Percentiles rank a stretch among this genome's conserved stretches.
Evolutionary conservation across 2,888 invertebrate species (phyloP).

Genomic region (Alsophila aescularia): DNA sequence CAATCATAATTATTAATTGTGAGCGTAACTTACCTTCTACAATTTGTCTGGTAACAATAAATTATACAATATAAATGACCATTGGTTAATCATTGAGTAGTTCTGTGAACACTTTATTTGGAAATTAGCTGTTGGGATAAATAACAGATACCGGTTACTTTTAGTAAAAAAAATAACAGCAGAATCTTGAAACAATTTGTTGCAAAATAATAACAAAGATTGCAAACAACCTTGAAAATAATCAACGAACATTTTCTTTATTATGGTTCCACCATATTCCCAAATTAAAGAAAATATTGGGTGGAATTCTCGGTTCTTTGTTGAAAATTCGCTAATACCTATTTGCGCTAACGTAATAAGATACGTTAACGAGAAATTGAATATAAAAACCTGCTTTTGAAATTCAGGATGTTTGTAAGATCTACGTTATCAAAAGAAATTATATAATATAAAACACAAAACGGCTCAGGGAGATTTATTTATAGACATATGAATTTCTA

Average conservation of each 20-base stretch:
- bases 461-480: too few relatives aligned
- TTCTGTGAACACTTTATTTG: too few relatives aligned
- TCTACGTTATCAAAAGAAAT: constrained; percentile 21
- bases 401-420: constrained; percentile 24
- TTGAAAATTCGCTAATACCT: constrained; percentile 25
- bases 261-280: constrained; percentile 19
- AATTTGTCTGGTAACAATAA: too few relatives aligned
- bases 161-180: too few relatives aligned
- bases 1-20: too few relatives aligned
- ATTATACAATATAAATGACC: too few relatives aligned
- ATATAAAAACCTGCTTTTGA: constrained; percentile 29
- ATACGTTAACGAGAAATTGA: constrained; percentile 33
- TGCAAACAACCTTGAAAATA: constrained; percentile 8
- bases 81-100: too few relatives aligned
- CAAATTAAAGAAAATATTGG: constrained; percentile 29
- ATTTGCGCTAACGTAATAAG: constrained; percentile 31
- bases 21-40: too few relatives aligned
- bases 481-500: too few relatives aligned
- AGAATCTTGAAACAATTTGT: neutral
- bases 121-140: too few relatives aligned
- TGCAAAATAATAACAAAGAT: neutral
- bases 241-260: constrained; percentile 22
- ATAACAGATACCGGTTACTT: too few relatives aligned
- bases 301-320: constrained; percentile 13
- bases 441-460: too few relatives aligned